A percentile compares a stretch with the other conserved stretches of the same genome.
These are phyloP conservation scores for Chromis chromis DNA, from an alignment of 2,797 vertebrate genomes.

Conservation along the genomic window DNA sequence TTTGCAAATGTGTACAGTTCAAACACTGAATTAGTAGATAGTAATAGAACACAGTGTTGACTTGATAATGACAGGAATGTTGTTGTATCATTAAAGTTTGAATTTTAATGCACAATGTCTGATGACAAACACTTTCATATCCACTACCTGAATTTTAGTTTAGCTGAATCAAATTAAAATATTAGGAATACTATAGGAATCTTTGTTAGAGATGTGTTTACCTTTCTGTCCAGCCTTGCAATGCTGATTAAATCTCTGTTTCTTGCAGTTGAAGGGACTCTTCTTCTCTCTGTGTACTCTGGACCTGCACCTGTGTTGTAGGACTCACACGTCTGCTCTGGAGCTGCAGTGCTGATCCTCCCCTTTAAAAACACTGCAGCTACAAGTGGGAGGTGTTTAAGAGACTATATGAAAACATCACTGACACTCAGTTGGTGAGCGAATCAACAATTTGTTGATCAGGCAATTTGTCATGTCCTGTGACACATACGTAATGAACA, in stretches of 20 bases:
- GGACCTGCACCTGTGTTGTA: constrained; percentile 24
- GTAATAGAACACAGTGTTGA: constrained; percentile 12
- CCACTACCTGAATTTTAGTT: too few relatives aligned
- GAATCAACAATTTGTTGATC: constrained; percentile 10
- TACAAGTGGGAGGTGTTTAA: constrained; percentile 59
- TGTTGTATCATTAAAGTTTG: background rate
- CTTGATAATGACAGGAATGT: constrained; percentile 22
- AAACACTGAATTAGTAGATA: constrained; percentile 19
- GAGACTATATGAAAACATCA: constrained; percentile 15
- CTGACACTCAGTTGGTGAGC: background rate
- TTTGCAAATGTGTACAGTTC: constrained; percentile 2
- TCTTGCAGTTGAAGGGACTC: constrained; percentile 9
- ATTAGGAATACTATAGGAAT: background rate
- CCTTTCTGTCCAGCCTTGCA: constrained; percentile 52
- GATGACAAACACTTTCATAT: background rate
- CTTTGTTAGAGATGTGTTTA: constrained; percentile 42
- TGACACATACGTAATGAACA: constrained; percentile 40
- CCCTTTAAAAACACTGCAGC: constrained; percentile 48
- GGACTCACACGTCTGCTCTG: constrained; percentile 18
- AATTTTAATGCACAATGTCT: background rate
- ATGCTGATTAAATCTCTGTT: constrained; percentile 26
- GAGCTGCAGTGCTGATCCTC: constrained; percentile 28
- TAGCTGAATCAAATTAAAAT: too few relatives aligned
- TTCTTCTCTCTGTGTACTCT: constrained; percentile 13
- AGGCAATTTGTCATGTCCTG: constrained; percentile 64